These are phyloP conservation scores for Eptesicus fuscus DNA, from an alignment of 2,113 vertebrate species.

Conservation along the genomic window DNA sequence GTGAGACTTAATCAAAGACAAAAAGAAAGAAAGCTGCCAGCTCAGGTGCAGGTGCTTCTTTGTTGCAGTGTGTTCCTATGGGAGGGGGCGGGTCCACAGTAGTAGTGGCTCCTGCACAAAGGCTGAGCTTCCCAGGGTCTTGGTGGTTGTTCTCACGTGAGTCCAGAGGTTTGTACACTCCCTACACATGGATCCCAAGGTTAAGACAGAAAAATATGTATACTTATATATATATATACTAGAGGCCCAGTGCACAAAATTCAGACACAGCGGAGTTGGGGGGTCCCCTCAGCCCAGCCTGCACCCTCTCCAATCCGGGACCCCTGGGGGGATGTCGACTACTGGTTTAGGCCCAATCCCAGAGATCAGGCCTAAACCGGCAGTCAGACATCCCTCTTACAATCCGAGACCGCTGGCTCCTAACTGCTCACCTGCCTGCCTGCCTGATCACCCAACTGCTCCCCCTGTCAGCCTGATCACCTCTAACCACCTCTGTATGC, in stretches of 20 bases:
- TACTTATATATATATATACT: not conserved
- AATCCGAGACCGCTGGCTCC: too few relatives aligned
- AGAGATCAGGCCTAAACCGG: too few relatives aligned
- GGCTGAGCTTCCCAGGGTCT: constrained; percentile 60
- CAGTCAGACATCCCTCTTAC: too few relatives aligned
- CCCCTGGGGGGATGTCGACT: too few relatives aligned
- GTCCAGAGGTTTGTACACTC: constrained; percentile 43
- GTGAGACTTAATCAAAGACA: constrained; percentile 72
- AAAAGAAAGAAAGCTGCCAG: constrained; percentile 73
- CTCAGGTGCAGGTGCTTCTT: constrained; percentile 73
- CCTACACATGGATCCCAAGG: constrained; percentile 27
- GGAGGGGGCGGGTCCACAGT: constrained; percentile 50
- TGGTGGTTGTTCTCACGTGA: constrained; percentile 22
- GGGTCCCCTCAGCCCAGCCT: not conserved
- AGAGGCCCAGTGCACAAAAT: too few relatives aligned
- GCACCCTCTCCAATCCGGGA: too few relatives aligned
- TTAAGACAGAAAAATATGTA: not conserved
- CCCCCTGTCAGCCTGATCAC: too few relatives aligned
- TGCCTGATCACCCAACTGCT: too few relatives aligned
- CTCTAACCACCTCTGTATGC: too few relatives aligned
- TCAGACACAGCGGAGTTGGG: too few relatives aligned
- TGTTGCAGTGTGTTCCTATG: constrained; percentile 57
- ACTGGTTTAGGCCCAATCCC: too few relatives aligned
- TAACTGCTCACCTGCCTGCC: too few relatives aligned
- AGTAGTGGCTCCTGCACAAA: constrained; percentile 50